Evolutionary conservation across 2,888 invertebrate genomes (phyloP).

Genomic region (Tinea trinotella): DNA sequence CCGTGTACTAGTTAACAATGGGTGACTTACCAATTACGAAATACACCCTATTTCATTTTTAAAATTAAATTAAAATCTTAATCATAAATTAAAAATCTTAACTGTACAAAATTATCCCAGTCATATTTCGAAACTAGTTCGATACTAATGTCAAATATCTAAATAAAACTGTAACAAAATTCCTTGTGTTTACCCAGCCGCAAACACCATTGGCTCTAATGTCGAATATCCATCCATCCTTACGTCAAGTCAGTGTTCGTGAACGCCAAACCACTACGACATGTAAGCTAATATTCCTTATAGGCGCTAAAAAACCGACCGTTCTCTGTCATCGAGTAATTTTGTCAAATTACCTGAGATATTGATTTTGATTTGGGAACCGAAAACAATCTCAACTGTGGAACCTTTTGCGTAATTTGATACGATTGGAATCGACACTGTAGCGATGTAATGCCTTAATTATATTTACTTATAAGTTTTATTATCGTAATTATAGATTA

Average conservation of each 20-base stretch:
- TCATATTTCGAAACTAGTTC: too few species aligned
- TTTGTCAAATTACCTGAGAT: slow-evolving; percentile 57
- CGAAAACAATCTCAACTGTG: slow-evolving; percentile 49
- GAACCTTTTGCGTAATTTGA: slow-evolving; percentile 63
- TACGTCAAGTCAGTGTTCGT: not conserved
- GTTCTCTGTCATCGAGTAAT: slow-evolving; percentile 47
- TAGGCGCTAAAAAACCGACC: slow-evolving; percentile 26
- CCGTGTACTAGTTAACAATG: not conserved
- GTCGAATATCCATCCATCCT: not conserved
- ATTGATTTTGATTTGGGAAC: slow-evolving; percentile 57
- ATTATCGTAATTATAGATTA: not conserved
- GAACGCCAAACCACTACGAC: slow-evolving; percentile 24
- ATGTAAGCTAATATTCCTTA: slow-evolving; percentile 48
- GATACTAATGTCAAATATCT: too few species aligned
- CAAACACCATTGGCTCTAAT: not conserved
- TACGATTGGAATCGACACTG: slow-evolving; percentile 41
- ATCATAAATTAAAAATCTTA: too few species aligned
- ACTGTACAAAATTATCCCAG: too few species aligned
- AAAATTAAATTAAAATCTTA: too few species aligned
- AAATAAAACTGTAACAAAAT: not conserved
- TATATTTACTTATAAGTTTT: slow-evolving; percentile 27
- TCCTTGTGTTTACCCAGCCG: not conserved
- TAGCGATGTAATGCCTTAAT: slow-evolving; percentile 40
- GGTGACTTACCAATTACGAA: not conserved
- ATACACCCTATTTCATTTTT: not conserved